Percentiles rank a stretch among this genome's conserved stretches.
phyloP scores from a whole-genome alignment of 2,113 vertebrate species.

The Myxocyprinus asiaticus region DNA sequence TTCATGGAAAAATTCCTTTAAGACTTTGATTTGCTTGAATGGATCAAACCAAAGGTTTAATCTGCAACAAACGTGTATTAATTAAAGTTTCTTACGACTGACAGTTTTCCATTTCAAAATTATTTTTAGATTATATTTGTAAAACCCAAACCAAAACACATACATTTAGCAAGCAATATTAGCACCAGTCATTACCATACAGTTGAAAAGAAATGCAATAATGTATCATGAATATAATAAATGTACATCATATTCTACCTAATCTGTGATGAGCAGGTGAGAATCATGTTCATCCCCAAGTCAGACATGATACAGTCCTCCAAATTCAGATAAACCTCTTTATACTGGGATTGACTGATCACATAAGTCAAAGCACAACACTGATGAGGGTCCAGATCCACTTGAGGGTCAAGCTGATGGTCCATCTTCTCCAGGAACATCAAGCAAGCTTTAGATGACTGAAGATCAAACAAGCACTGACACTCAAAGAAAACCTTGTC shows the following conservation, averaged over 20 bases:
- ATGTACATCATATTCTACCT: background rate
- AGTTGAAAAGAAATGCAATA: conserved; percentile 37
- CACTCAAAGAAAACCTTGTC: conserved; percentile 40
- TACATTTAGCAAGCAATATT: too few relatives aligned
- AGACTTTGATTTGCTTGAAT: too few relatives aligned
- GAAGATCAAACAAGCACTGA: conserved; percentile 54
- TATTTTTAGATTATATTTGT: too few relatives aligned
- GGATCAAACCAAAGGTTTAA: too few relatives aligned
- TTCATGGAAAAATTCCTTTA: too few relatives aligned
- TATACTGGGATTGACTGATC: conserved; percentile 36
- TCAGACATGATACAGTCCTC: conserved; percentile 26
- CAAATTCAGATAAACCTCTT: conserved; percentile 41
- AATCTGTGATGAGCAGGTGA: conserved; percentile 20
- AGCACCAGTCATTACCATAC: background rate
- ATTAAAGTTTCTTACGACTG: too few relatives aligned
- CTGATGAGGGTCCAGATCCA: conserved; percentile 51
- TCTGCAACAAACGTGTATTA: too few relatives aligned
- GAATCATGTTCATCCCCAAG: conserved; percentile 34
- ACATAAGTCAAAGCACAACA: conserved; percentile 53
- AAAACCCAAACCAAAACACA: too few relatives aligned
- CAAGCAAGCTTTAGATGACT: conserved; percentile 40
- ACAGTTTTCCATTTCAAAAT: too few relatives aligned
- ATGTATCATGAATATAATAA: background rate
- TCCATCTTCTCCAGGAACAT: conserved; percentile 42
- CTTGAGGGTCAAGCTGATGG: conserved; percentile 26